phyloP scores from a whole-genome alignment of 2,113 vertebrate species.

The Coryphaenoides rupestris region DNA sequence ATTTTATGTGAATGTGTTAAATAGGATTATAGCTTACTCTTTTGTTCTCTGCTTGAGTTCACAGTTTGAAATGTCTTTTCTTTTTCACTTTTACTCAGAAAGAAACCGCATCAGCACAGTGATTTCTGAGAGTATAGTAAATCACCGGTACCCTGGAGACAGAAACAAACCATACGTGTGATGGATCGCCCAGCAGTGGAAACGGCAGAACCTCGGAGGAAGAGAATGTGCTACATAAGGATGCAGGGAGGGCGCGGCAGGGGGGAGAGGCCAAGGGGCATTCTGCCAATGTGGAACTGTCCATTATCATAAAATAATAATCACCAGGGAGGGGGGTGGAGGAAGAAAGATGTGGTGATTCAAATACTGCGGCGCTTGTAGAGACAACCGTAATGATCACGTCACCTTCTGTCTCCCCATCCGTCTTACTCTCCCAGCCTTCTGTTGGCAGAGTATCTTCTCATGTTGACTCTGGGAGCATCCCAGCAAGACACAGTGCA shows the following conservation, averaged over 20 bases:
- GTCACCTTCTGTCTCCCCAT: neutral
- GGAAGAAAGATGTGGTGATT: constrained; percentile 29
- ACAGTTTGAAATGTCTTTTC: neutral
- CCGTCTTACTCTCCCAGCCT: neutral
- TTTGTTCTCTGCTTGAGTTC: neutral
- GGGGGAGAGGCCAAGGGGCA: constrained; percentile 45
- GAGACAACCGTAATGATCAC: constrained; percentile 24
- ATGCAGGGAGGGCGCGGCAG: no score
- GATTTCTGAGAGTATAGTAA: constrained; percentile 57
- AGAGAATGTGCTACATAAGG: constrained; percentile 35
- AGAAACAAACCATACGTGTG: constrained; percentile 48
- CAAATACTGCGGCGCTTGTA: constrained; percentile 38
- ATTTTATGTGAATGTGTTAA: neutral
- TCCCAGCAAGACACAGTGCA: no score
- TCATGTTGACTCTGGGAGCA: no score
- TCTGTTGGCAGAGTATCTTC: neutral
- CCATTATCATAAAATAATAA: constrained; percentile 55
- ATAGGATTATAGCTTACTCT: neutral
- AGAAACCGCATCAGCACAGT: constrained; percentile 41
- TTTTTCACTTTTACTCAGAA: constrained; percentile 47
- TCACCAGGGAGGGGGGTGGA: constrained; percentile 40
- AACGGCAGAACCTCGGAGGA: constrained; percentile 53
- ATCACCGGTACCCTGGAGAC: constrained; percentile 54
- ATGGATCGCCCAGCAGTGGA: constrained; percentile 58
- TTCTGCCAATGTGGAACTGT: constrained; percentile 41